Evolutionary conservation across 1,140 invertebrate species (phyloP), one percentile per base, ranked within the genome.

Genomic region (Ceratitis capitata): DNA sequence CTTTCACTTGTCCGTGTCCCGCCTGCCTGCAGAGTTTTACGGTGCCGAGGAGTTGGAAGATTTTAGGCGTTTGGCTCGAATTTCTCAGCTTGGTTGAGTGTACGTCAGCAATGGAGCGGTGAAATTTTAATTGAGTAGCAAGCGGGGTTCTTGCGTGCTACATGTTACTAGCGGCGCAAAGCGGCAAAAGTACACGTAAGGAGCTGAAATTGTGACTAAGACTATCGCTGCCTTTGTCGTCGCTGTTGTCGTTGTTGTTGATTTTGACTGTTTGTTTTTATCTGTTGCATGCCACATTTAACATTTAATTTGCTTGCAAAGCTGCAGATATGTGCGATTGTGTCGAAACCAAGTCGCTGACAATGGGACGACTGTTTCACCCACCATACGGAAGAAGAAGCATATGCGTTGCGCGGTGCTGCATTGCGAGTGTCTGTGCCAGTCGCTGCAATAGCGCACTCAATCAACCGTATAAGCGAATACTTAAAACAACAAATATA

Each of bases 51-150:
- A 23, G 69, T 45, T 45, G 32, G 5, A 6, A 47, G 32, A 35
- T 10, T 42, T 61, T 42, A 10, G 39, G 69, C 26, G 29, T 19
- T 39, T 32, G n/a, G 29, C 32, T 69, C 39, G 64, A n/a, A 39
- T 45, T 78, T 32, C 69, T n/a, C n/a, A n/a, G n/a, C n/a, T 32
- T 78, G 69, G 19, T 45, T 42, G 16, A 32, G 69, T n/a, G 26
- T 45, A 39, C 45, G 19, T 42, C n/a, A 45, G 19, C 39, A 78
- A 39, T 10, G 39, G 19, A 45, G 35, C 35, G 23, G 19, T 23
- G 19, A 23, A 19, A 78, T 45, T 78, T 78, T 78, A 78, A 78
- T 78, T 78, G 69, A 78, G 39, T 78, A 78, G n/a, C 69, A 78
- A 78, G 39, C 16, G n/a, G 45, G 32, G 16, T 14, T 35, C 29